Evolutionary conservation across 2,888 invertebrate species (phyloP).

Genomic region (Blastobasis lacticolella): DNA sequence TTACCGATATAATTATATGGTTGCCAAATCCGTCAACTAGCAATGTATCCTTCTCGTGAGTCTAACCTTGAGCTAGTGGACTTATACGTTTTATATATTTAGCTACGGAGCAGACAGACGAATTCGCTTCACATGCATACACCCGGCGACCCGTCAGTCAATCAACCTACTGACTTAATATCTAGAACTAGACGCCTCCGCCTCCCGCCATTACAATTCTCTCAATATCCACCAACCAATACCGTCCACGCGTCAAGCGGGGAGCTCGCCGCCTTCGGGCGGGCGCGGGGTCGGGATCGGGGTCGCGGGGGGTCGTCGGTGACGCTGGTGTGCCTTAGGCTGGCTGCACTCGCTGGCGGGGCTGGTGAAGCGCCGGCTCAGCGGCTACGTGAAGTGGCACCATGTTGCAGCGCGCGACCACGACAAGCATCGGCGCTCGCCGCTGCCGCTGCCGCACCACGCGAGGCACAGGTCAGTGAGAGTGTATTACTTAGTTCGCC

Average conservation of each 20-base stretch:
- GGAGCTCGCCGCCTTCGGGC: constrained; percentile 11
- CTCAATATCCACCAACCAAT: too few species aligned
- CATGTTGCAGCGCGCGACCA: constrained; percentile 63
- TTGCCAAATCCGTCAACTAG: too few species aligned
- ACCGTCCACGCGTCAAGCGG: not conserved
- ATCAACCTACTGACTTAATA: too few species aligned
- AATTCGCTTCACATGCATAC: too few species aligned
- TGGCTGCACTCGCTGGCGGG: constrained; percentile 81
- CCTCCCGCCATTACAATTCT: too few species aligned
- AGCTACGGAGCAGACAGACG: too few species aligned
- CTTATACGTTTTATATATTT: too few species aligned
- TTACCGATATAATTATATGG: too few species aligned
- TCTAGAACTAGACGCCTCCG: too few species aligned
- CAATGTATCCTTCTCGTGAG: too few species aligned
- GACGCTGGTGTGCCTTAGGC: constrained; percentile 46
- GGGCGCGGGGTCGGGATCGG: constrained; percentile 20
- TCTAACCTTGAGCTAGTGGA: too few species aligned
- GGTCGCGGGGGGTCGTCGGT: constrained; percentile 7
- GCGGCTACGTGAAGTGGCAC: constrained; percentile 88
- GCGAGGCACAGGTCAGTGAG: constrained; percentile 38
- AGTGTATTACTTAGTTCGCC: not conserved
- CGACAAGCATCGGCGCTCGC: constrained; percentile 20
- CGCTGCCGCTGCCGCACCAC: constrained; percentile 23
- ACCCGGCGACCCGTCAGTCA: too few species aligned
- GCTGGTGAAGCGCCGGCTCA: constrained; percentile 85